Base-by-base conservation (phyloP, 2,888 invertebrate genomes). In the Cheilosia soror region DNA sequence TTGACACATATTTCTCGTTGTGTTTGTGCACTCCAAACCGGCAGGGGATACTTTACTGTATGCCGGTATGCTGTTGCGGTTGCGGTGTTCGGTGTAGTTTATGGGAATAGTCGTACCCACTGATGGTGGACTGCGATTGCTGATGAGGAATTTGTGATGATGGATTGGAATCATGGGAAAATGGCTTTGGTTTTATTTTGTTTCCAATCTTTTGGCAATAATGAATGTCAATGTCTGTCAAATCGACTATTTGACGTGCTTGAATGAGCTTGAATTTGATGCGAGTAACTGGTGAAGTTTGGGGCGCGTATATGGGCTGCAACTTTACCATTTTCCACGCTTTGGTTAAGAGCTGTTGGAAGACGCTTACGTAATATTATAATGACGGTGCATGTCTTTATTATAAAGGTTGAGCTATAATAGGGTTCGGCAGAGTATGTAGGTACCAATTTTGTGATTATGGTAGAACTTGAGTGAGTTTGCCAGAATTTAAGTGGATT, bases 1-100 rank as follows among this genome's bases (percentile, higher is more conserved):
- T 90, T 91, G 91, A 90, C 90, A 90, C 90, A 90, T 90, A 89
- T 89, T 88, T 15, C 65, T 84, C 47, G 58, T 40, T 71, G 44
- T 68, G 13, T 69, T 40, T 71, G 44, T 68, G 13, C 73, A 37
- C 40, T 72, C 63, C 55, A n/a, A n/a, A 65, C 68, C 81, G 55
- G 76, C 72, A 57, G 84, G 77, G 73, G 81, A 68, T 79, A 68
- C 76, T 60, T 68, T 15, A 66, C 40, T 78, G 20, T 20, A 20
- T 20, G 20, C 20, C 20, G 25, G 51, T n/a, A 15, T 44, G 44
- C 37, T 9, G 9, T 0, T n/a, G n/a, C n/a, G n/a, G n/a, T 7
- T 33, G 7, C 33, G 31, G 0, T 33, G 44, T 44, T 55, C 33
- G 13, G 75, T 65, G 69, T 65, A 68, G 77, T 83, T 87, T 84